Base-by-base conservation (phyloP, 2,888 invertebrate genomes). In the Prenolepis imparis region DNA sequence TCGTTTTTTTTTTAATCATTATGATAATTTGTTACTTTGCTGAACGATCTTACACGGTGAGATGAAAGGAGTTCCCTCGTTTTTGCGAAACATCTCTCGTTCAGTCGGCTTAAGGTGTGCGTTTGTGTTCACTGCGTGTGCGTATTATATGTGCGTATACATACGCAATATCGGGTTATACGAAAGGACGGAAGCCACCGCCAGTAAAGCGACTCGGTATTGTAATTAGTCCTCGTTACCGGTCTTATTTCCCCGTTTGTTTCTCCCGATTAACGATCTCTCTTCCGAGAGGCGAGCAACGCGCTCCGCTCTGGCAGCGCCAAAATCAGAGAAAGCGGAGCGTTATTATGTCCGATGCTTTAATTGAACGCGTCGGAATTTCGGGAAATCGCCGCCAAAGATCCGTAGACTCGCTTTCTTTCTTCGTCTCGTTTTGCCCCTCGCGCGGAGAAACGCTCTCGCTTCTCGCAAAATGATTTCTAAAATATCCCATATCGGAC, bases 191-290 rank as follows among this genome's bases (percentile, higher is more conserved):
- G 80, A 80, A 80, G 59, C 48, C n/a, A 72, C 84, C 86, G 67
- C 86, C 85, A 61, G 81, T 87, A 74, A 73, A 64, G 52, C 78
- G 87, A 83, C 77, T 32, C 66, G 77, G 63, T 48, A 83, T 81
- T 57, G 86, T 83, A 87, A 88, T 88, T 88, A 87, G 70, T 68
- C 77, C 82, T 87, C 84, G 84, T 88, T 86, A 83, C 82, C 63
- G 84, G 84, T 82, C 78, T 87, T 83, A 88, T 84, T 78, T 78
- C 82, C 82, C 82, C 80, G 86, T 82, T 82, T 82, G 80, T 82
- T 86, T 86, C 73, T 70, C 70, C 48, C 78, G 77, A 87, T 87
- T 83, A 80, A 84, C 57, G 84, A 77, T 74, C 82, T 64, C 81
- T 80, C 78, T 72, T 80, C 67, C 78, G 78, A 59, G 72, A 80